Conservation (phyloP, 2,113 vertebrate species). For the Festucalex cinctus region DNA sequence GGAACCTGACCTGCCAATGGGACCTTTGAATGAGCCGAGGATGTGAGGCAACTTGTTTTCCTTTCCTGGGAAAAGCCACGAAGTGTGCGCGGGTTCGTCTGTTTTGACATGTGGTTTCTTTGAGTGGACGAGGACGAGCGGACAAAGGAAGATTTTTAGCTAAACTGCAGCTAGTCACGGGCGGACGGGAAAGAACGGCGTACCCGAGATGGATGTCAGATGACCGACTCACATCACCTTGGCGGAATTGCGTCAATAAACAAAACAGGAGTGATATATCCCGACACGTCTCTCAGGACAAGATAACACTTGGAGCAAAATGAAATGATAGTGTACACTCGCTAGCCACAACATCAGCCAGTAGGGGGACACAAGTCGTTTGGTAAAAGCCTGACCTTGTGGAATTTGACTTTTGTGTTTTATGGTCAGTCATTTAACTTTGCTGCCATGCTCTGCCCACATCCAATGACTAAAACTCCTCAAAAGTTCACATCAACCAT, state of each 20-base stretch:
- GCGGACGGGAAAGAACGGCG: slow-evolving; percentile 11
- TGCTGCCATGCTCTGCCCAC: too few species aligned
- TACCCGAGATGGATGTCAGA: slow-evolving; percentile 33
- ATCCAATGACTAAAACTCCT: too few species aligned
- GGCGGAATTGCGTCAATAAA: slow-evolving; percentile 50
- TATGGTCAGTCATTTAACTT: too few species aligned
- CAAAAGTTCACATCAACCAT: too few species aligned
- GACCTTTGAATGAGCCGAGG: slow-evolving; percentile 23
- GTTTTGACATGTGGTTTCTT: slow-evolving; percentile 29
- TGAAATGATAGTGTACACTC: not conserved
- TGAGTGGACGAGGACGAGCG: not conserved
- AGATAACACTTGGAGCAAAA: slow-evolving; percentile 20
- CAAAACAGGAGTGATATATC: slow-evolving; percentile 27
- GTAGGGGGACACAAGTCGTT: not conserved
- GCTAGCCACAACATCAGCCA: not conserved
- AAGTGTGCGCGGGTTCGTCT: slow-evolving; percentile 13
- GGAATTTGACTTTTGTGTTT: too few species aligned
- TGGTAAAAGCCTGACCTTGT: too few species aligned
- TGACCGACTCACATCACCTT: slow-evolving; percentile 24
- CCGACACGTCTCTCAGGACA: slow-evolving; percentile 28
- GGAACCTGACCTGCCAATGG: slow-evolving; percentile 21
- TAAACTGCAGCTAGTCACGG: slow-evolving; percentile 10
- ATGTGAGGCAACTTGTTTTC: slow-evolving; percentile 52
- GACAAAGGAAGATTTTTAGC: slow-evolving; percentile 16
- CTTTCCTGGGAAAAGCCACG: slow-evolving; percentile 21